Percentiles rank a stretch among this genome's conserved stretches.
These are phyloP conservation scores for Orthosia gracilis DNA, from an alignment of 2,888 invertebrate species.

Conservation along the genomic window DNA sequence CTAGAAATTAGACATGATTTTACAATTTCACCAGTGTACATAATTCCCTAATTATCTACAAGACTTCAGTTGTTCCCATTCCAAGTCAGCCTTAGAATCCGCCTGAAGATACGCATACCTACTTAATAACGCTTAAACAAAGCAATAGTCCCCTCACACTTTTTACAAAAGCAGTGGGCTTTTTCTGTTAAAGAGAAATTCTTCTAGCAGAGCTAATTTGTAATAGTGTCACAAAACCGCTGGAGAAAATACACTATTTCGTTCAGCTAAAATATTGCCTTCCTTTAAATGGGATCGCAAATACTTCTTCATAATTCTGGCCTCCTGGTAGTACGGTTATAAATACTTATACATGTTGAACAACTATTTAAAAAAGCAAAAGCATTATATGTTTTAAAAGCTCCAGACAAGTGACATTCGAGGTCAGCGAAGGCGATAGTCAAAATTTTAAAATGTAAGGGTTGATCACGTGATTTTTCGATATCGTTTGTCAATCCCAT, in stretches of 20 bases:
- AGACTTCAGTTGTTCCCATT: background rate
- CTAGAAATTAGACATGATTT: background rate
- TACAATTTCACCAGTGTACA: background rate
- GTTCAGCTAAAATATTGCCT: conserved; percentile 22
- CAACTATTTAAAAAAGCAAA: too few species aligned
- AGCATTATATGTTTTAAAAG: too few species aligned
- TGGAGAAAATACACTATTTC: conserved; percentile 7
- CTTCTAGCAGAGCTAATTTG: background rate
- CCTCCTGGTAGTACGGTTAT: too few species aligned
- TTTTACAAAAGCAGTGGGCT: background rate
- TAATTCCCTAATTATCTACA: background rate
- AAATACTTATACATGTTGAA: too few species aligned
- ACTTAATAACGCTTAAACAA: conserved; percentile 6
- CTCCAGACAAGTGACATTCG: too few species aligned
- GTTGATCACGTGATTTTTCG: too few species aligned
- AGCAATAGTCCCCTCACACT: background rate
- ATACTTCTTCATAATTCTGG: too few species aligned
- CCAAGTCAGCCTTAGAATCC: background rate
- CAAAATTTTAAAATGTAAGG: too few species aligned
- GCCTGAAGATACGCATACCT: conserved; percentile 10
- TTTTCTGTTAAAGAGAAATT: conserved; percentile 1
- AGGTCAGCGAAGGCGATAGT: too few species aligned
- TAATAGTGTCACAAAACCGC: conserved; percentile 10
- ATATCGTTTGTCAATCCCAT: too few species aligned
- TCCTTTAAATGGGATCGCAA: background rate